phyloP scores from a whole-genome alignment of 2,797 vertebrate genomes.

The Loris lydekkerianus region DNA sequence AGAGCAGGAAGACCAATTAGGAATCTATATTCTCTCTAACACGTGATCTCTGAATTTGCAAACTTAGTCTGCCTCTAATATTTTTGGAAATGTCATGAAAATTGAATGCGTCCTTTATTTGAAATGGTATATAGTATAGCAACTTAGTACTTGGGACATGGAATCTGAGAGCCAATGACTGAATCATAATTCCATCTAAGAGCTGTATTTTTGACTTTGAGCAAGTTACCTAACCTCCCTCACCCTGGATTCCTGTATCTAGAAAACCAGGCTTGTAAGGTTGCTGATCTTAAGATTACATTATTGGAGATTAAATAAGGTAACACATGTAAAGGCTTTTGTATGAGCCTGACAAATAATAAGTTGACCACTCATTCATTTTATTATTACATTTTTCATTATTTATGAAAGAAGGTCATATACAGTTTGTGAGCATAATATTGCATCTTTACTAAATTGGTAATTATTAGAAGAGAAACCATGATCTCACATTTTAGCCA shows the following conservation, averaged over 20 bases:
- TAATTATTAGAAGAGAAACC: constrained; percentile 9
- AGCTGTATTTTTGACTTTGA: background rate
- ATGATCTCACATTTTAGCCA: background rate
- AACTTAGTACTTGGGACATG: background rate
- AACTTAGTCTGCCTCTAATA: background rate
- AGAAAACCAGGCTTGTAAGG: background rate
- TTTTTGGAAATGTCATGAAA: background rate
- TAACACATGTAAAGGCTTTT: background rate
- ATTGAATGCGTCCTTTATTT: constrained; percentile 27
- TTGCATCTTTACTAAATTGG: background rate
- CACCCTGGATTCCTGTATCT: background rate
- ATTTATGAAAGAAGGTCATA: background rate
- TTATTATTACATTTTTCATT: background rate
- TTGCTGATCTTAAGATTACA: background rate
- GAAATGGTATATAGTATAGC: background rate
- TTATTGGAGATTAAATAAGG: background rate
- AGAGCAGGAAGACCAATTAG: background rate
- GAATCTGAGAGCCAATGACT: background rate
- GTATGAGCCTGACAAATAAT: background rate
- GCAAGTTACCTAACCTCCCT: background rate
- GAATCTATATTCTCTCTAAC: background rate
- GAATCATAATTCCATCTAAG: background rate
- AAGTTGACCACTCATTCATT: background rate
- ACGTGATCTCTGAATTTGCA: background rate
- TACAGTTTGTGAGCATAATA: background rate